A percentile compares a stretch with the other conserved stretches of the same genome.
Evolutionary conservation across 2,797 vertebrate genomes (phyloP).

Genomic region (Syngnathus acus): DNA sequence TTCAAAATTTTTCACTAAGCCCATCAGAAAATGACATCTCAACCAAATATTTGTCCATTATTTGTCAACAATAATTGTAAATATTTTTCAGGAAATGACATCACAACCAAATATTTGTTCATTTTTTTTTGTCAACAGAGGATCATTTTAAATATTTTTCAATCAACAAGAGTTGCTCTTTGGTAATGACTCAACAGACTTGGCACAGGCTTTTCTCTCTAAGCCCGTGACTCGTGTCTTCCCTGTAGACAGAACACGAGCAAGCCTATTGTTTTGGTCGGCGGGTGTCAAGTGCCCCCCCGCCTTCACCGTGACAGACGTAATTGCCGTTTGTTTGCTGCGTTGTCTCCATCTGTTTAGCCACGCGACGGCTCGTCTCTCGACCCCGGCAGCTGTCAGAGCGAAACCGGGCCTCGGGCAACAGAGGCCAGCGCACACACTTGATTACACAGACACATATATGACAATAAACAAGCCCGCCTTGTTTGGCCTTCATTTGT

Average conservation of each 20-base stretch:
- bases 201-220: conserved; percentile 26
- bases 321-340: conserved; percentile 65
- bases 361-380: conserved; percentile 31
- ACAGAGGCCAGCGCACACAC: background rate
- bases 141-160: conserved; percentile 17
- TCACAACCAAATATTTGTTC: too few relatives aligned
- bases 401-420: background rate
- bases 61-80: too few relatives aligned
- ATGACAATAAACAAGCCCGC: background rate
- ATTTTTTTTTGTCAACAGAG: conserved; percentile 4
- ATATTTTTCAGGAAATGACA: too few relatives aligned
- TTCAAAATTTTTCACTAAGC: too few relatives aligned
- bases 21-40: too few relatives aligned
- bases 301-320: conserved; percentile 40
- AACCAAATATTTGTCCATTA: too few relatives aligned
- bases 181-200: background rate
- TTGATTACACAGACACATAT: background rate
- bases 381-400: conserved; percentile 49
- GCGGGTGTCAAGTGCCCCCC: conserved; percentile 22
- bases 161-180: conserved; percentile 16
- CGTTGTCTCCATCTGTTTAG: conserved; percentile 38
- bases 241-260: conserved; percentile 24
- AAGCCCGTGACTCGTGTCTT: conserved; percentile 26
- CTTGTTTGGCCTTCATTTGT: background rate
- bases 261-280: conserved; percentile 39